Conservation (phyloP, 2,113 vertebrate species). For the Vombatus ursinus region DNA sequence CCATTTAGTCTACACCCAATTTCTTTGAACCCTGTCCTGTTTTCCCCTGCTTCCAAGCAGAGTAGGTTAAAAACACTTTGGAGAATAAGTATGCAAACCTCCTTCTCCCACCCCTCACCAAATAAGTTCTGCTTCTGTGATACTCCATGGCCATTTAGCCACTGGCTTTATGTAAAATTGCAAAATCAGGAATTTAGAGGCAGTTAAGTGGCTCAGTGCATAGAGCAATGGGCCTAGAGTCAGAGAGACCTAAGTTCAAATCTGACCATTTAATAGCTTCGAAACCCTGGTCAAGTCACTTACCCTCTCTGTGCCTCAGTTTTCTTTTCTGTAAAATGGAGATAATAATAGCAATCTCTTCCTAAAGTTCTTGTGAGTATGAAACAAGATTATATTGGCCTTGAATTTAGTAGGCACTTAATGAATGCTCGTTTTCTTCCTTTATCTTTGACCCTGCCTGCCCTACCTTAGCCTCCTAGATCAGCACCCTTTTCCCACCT, state of each 20-base stretch:
- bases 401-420: neutral
- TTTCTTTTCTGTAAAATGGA: neutral
- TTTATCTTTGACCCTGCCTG: neutral
- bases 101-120: neutral
- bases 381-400: neutral
- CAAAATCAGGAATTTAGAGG: neutral
- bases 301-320: neutral
- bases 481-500: neutral
- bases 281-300: neutral
- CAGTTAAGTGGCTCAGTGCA: neutral
- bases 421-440: neutral
- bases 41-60: neutral
- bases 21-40: neutral
- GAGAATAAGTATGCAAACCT: neutral
- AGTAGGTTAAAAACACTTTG: neutral
- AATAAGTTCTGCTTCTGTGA: neutral
- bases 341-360: neutral
- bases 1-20: neutral
- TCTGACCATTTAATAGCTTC: neutral
- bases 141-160: neutral
- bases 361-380: neutral
- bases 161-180: neutral
- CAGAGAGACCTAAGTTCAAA: neutral
- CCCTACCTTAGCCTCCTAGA: neutral
- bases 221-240: neutral